A percentile compares a stretch with the other conserved stretches of the same genome.
Evolutionary conservation across 2,113 vertebrate species (phyloP).

Genomic region (Myiozetetes cayanensis): DNA sequence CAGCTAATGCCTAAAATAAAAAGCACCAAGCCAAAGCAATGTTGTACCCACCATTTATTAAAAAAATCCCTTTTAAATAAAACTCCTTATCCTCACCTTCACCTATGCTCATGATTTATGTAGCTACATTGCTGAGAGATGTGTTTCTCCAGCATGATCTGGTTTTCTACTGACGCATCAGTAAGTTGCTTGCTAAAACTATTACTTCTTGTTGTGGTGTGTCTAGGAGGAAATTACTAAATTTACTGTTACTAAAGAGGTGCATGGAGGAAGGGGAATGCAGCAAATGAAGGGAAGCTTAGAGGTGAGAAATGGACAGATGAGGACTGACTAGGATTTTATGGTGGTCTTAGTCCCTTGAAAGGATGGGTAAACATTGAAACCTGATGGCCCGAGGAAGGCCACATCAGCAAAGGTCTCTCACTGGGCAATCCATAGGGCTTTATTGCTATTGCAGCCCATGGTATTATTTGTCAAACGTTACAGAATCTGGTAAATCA

Average conservation of each 20-base stretch:
- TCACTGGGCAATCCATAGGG: not conserved
- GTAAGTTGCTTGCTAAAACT: not conserved
- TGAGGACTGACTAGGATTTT: not conserved
- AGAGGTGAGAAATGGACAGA: not conserved
- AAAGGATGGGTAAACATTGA: not conserved
- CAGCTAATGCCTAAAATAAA: not conserved
- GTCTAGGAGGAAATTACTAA: not conserved
- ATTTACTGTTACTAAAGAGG: not conserved
- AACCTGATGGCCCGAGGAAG: not conserved
- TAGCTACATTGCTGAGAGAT: not conserved
- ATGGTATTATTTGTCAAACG: not conserved
- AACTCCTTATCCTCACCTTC: constrained; percentile 23
- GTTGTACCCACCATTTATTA: not conserved
- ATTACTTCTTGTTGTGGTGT: not conserved
- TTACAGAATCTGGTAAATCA: not conserved
- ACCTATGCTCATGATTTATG: not conserved
- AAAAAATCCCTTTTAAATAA: not conserved
- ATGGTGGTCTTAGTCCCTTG: not conserved
- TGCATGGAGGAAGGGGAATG: rapidly evolving
- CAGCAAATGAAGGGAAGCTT: not conserved
- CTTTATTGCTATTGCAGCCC: not conserved
- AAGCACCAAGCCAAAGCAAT: not conserved
- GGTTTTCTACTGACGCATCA: not conserved
- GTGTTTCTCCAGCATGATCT: not conserved
- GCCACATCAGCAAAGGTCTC: not conserved